Conservation (phyloP, 2,888 invertebrate genomes). For the Tuberolachnus salignus region DNA sequence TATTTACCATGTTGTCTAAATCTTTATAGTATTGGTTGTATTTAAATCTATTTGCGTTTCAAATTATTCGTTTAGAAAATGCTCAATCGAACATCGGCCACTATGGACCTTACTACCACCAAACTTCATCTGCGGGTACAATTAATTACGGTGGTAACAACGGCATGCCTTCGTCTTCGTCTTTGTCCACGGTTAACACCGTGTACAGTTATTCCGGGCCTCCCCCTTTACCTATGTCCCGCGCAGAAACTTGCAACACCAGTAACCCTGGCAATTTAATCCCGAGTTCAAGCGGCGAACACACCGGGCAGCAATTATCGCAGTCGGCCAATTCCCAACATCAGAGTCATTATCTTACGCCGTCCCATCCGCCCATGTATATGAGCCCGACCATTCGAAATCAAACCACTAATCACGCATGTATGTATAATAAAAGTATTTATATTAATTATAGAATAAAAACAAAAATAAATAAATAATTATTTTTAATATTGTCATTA, state of each 20-base stretch:
- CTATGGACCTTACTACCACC: conserved; percentile 45
- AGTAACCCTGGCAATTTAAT: conserved; percentile 17
- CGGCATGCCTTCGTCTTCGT: conserved; percentile 16
- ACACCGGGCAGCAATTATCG: conserved; percentile 8
- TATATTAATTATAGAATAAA: background rate
- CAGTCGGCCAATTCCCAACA: conserved; percentile 18
- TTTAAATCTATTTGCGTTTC: background rate
- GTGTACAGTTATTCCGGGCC: conserved; percentile 47
- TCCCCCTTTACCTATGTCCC: background rate
- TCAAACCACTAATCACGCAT: conserved; percentile 37
- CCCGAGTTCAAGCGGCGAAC: conserved; percentile 10
- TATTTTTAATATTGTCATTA: background rate
- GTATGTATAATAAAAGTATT: conserved; percentile 20
- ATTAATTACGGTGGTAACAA: conserved; percentile 49
- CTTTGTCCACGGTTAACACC: conserved; percentile 41
- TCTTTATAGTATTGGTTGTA: too few species aligned
- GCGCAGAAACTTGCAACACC: conserved; percentile 24
- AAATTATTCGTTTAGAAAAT: conserved; percentile 41
- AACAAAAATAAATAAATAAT: background rate
- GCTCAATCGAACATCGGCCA: conserved; percentile 37
- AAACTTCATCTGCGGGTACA: conserved; percentile 9
- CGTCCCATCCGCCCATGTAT: conserved; percentile 37
- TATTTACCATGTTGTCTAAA: too few species aligned
- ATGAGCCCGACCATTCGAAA: conserved; percentile 44
- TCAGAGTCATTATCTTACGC: conserved; percentile 1